Conservation (phyloP, 2,797 vertebrate genomes). For the Triplophysa bombifrons region DNA sequence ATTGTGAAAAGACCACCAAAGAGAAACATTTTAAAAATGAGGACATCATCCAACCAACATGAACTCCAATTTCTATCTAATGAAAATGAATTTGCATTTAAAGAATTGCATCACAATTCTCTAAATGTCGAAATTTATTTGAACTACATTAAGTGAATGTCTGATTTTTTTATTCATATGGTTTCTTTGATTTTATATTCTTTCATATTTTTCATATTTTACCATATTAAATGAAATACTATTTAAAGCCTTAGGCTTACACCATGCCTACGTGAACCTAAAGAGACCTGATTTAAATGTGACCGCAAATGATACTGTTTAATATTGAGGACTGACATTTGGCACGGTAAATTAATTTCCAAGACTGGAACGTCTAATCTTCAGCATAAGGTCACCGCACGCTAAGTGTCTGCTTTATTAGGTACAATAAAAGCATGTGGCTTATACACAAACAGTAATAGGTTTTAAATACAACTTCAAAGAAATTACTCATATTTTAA, state of each 20-base stretch:
- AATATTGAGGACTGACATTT: constrained; percentile 23
- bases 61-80: not conserved
- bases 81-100: not conserved
- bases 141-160: no score
- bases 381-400: constrained; percentile 26
- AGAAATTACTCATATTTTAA: not conserved
- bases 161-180: no score
- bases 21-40: no score
- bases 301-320: not conserved
- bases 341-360: constrained; percentile 10
- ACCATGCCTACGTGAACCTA: not conserved
- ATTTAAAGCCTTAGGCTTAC: no score
- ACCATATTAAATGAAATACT: no score
- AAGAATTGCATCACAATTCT: no score
- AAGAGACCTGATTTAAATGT: not conserved
- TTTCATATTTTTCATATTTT: no score
- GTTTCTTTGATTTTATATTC: no score
- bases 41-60: not conserved
- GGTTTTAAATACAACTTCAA: not conserved
- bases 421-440: not conserved
- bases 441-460: not conserved
- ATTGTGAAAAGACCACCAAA: no score
- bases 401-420: not conserved
- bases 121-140: no score
- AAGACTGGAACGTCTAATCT: constrained; percentile 5